A percentile compares a stretch with the other conserved stretches of the same genome.
These are phyloP conservation scores for Mustelus asterias DNA, from an alignment of 2,113 vertebrate species.

Conservation along the genomic window DNA sequence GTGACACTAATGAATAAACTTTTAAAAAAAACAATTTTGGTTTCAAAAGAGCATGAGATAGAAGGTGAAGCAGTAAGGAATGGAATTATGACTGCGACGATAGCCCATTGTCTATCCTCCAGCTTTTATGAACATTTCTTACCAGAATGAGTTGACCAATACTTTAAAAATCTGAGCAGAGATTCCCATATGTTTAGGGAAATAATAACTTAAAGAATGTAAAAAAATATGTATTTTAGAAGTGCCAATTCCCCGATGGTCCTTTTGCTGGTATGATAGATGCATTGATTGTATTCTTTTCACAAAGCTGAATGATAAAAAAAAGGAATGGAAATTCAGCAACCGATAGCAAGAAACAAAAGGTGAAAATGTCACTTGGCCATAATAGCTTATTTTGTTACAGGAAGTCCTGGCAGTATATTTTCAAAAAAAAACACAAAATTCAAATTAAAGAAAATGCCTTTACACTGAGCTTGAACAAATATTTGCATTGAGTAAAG, in stretches of 20 bases:
- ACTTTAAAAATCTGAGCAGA: background rate
- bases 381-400: background rate
- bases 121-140: background rate
- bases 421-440: background rate
- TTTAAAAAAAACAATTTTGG: background rate
- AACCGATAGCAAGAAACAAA: background rate
- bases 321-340: background rate
- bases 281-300: background rate
- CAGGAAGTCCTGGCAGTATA: background rate
- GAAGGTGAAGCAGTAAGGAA: background rate
- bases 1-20: no score
- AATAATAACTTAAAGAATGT: background rate
- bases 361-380: background rate
- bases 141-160: background rate
- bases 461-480: background rate
- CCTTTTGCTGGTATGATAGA: background rate
- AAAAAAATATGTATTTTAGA: background rate
- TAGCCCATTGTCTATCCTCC: background rate
- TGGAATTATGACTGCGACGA: background rate
- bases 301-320: background rate
- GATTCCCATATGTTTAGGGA: background rate
- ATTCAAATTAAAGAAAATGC: background rate
- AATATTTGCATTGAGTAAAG: conserved; percentile 19
- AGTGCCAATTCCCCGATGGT: background rate
- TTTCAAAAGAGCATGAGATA: background rate